Evolutionary conservation across 1,140 invertebrate species (phyloP), one percentile per base, ranked within the genome.

Genomic region (Temnothorax curvispinosus): DNA sequence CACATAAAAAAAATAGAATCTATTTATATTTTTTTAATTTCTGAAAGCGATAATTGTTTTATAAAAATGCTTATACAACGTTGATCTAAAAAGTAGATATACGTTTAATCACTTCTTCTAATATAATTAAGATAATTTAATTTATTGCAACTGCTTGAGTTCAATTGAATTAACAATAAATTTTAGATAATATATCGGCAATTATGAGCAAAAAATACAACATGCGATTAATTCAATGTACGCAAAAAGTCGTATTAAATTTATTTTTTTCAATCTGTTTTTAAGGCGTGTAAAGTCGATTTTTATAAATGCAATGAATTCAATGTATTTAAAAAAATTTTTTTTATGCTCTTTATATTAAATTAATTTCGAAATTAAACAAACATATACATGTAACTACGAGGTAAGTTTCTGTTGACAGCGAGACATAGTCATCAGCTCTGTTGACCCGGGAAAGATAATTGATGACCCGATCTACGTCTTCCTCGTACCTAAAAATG

Each of bases 391-490:
- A 38, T 4, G 9, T 38, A 58, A 44, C 15, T 38, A 15, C 13
- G 15, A 58, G 5, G 21, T 71, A 2, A 41, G n/a, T 56, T 21
- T 71, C 13, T 41, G 47, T 80, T 54, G 21, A 56, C 9, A 38
- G 18, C 60, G 2, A 35, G 32, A 38, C 35, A 41, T 3, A 54
- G 3, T 52, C 47, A 71, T 81, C 65, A 27, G 3, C 18, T n/a
- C 35, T 35, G 35, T 21, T 71, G 64, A 81, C 77, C 77, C 21
- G 64, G 2, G 35, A 27, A 32, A 81, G 77, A 81, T 81, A 81
- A 71, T 8, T 27, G 47, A 54, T 41, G 77, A 81, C 64, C 77
- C 13, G 5, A 56, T 44, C 21, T 54, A 38, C 15, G 9, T 71
- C 47, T 32, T 80, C 47, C 8, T 81, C 47, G 4, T 75, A 50